Evolutionary conservation across 2,888 invertebrate genomes (phyloP).

Genomic region (Eretmocerus hayati): DNA sequence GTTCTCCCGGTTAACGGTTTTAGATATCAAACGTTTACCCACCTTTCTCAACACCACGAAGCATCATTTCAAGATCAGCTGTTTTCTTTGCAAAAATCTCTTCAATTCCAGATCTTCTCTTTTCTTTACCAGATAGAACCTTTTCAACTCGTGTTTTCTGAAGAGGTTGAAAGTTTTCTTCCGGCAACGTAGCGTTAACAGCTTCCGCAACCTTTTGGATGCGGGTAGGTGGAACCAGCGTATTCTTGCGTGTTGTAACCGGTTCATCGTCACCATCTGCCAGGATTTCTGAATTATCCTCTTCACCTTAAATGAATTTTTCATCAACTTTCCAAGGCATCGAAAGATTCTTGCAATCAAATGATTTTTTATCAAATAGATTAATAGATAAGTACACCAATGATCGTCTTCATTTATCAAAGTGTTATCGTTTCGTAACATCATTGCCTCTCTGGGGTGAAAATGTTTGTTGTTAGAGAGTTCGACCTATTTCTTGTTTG

Average conservation of each 20-base stretch:
- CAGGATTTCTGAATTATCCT: slow-evolving; percentile 22
- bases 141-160: slow-evolving; percentile 31
- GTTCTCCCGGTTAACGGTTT: neutral
- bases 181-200: slow-evolving; percentile 1
- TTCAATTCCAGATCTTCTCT: slow-evolving; percentile 13
- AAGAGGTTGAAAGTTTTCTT: slow-evolving; percentile 21
- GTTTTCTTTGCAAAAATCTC: slow-evolving; percentile 17
- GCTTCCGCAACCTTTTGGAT: slow-evolving; percentile 23
- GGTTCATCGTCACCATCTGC: slow-evolving; percentile 30
- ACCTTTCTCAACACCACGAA: slow-evolving; percentile 11
- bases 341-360: too few relatives aligned
- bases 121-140: slow-evolving; percentile 16
- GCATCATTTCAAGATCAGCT: slow-evolving; percentile 16
- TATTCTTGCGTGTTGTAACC: slow-evolving; percentile 47
- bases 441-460: too few relatives aligned
- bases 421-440: too few relatives aligned
- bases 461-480: too few relatives aligned
- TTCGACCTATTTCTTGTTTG: too few relatives aligned
- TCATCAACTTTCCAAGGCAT: slow-evolving; percentile 21
- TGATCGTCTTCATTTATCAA: too few relatives aligned
- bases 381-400: too few relatives aligned
- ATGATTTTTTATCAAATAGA: too few relatives aligned
- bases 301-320: slow-evolving; percentile 25
- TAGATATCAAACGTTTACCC: neutral
- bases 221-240: slow-evolving; percentile 45